Percentiles rank a stretch among this genome's conserved stretches.
phyloP scores from a whole-genome alignment of 1,140 invertebrate species.

The Sweltsa coloradensis region DNA sequence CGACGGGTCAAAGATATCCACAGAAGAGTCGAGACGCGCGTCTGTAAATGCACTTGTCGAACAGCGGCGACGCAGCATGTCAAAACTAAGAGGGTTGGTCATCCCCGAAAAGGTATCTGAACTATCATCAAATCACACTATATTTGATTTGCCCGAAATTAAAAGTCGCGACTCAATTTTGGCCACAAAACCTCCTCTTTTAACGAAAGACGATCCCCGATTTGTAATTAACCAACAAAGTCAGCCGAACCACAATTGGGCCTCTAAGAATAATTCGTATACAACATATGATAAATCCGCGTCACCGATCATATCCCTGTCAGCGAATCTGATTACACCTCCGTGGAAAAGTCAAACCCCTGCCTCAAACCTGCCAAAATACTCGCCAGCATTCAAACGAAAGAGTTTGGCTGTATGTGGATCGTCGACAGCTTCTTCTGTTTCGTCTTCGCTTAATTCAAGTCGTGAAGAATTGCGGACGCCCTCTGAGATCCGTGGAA shows the following conservation, averaged over 20 bases:
- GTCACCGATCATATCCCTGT: slow-evolving; percentile 27
- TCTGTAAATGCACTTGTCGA: slow-evolving; percentile 57
- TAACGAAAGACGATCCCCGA: no score
- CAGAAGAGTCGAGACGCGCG: slow-evolving; percentile 32
- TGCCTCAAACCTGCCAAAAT: slow-evolving; percentile 53
- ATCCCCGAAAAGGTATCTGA: slow-evolving; percentile 61
- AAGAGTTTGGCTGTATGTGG: slow-evolving; percentile 53
- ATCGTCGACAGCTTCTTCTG: slow-evolving; percentile 22
- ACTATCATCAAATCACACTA: slow-evolving; percentile 28
- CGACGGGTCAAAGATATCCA: slow-evolving; percentile 25
- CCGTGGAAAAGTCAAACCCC: slow-evolving; percentile 38
- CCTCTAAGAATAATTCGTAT: no score
- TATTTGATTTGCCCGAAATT: slow-evolving; percentile 66
- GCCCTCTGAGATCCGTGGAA: slow-evolving; percentile 20
- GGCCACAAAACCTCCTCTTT: not conserved
- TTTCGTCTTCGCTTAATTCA: slow-evolving; percentile 21
- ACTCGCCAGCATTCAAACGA: slow-evolving; percentile 71
- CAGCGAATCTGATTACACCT: slow-evolving; percentile 19
- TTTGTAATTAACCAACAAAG: no score
- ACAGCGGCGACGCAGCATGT: slow-evolving; percentile 63
- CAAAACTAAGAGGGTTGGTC: slow-evolving; percentile 70
- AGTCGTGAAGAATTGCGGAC: slow-evolving; percentile 21
- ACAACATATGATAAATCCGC: slow-evolving; percentile 30
- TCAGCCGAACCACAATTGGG: no score
- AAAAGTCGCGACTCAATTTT: slow-evolving; percentile 45